phyloP scores from a whole-genome alignment of 2,888 invertebrate genomes.

The Flexamia atlantica region DNA sequence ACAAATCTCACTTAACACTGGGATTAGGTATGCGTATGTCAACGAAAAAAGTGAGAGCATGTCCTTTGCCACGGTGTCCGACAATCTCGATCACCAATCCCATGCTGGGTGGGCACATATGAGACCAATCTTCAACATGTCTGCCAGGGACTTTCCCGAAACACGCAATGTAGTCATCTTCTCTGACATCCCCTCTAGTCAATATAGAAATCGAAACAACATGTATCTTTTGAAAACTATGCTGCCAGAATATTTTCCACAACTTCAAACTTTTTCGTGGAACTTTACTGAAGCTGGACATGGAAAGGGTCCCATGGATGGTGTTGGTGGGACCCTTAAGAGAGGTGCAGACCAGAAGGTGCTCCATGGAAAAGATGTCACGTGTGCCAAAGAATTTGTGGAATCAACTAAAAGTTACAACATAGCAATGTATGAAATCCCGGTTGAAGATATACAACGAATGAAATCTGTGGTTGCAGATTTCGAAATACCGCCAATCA shows the following conservation, averaged over 20 bases:
- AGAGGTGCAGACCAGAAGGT: constrained; percentile 45
- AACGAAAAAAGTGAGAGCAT: too few species aligned
- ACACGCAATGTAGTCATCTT: background rate
- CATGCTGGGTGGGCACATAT: constrained; percentile 32
- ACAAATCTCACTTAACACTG: background rate
- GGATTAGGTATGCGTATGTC: too few species aligned
- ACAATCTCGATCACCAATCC: constrained; percentile 4
- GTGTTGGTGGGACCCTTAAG: constrained; percentile 45
- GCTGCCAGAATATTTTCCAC: background rate
- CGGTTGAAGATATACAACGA: background rate
- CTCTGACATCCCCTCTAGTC: background rate
- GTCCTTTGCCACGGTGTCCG: background rate
- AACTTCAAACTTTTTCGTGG: background rate
- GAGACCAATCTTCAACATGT: background rate
- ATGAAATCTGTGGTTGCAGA: background rate
- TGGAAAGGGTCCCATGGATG: constrained; percentile 42
- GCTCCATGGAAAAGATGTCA: constrained; percentile 24
- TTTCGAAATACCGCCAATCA: background rate
- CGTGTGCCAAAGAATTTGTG: background rate
- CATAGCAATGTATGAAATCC: background rate
- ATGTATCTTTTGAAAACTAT: background rate
- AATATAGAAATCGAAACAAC: background rate
- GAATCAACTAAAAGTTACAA: background rate
- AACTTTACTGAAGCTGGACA: constrained; percentile 44
- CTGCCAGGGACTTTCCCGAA: too few species aligned